Base-by-base conservation (phyloP, 2,888 invertebrate species). In the Yponomeuta evonymella region DNA sequence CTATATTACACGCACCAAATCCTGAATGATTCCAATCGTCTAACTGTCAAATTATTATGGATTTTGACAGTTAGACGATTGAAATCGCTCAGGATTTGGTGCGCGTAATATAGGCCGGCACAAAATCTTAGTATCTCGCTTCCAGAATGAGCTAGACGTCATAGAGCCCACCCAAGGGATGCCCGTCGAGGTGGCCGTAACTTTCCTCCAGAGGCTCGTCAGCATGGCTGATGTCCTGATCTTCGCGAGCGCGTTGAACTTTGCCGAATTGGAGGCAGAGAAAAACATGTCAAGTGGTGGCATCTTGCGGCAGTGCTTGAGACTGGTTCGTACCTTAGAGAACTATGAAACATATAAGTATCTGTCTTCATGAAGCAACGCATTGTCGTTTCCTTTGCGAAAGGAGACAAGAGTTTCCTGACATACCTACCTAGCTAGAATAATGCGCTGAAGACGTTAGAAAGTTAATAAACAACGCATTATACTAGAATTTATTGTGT, bases 251-350 rank as follows among this genome's bases (percentile, higher is more conserved):
- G 98, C 98, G 2, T 94, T 99, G 72, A 99, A 98, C 93, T 99
- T 99, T 83, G 97, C 97, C 43, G 99, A 99, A 87, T 92, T 99
- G 67, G 99, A 99, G 89, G 98, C 98, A 0, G 99, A 99, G 92
- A 99, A 99, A 92, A 99, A 99, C 86, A 99, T 99, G 99, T 98
- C 98, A 69, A 97, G 97, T 79, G 99, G 99, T n/a, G 99, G 99
- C 68, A 99, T 99, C 77, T 92, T 99, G 71, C 92, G 99, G 72
- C 99, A 99, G 90, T 99, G 99, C 85, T 94, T 99, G 73, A 93
- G 99, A 86, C 92, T 99, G 94, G 97, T 96, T 85, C 93, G 95
- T 88, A 51, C 11, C 4, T 11, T 36, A 58, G 51, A 43, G 43
- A 43, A 43, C 43, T 43, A 5, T 43, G 43, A 43, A 43, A 43